phyloP scores from a whole-genome alignment of 2,888 invertebrate genomes.

The Thymelicus lineola region DNA sequence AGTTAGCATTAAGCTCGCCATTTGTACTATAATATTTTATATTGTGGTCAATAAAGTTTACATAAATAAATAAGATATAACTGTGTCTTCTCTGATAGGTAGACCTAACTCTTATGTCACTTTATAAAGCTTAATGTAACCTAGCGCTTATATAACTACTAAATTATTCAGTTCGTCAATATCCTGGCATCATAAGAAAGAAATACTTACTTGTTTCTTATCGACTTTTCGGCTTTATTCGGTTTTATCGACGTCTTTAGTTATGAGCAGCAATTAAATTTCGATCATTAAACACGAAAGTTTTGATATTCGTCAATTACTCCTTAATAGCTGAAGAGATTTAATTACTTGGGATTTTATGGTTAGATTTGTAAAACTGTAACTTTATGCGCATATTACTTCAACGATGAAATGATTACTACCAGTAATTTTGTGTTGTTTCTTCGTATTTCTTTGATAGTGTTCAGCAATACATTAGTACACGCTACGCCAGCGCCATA shows the following conservation, averaged over 20 bases:
- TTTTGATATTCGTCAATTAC: neutral
- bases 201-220: neutral
- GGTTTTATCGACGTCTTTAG: neutral
- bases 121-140: neutral
- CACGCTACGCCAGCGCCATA: neutral
- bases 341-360: neutral
- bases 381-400: neutral
- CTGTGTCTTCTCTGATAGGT: no score
- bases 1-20: no score
- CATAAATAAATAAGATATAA: no score
- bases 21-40: no score
- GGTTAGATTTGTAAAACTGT: neutral
- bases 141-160: neutral
- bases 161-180: neutral
- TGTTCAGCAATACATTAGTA: neutral
- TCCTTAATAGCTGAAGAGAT: neutral
- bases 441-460: neutral
- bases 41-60: no score
- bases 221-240: neutral
- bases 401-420: no score
- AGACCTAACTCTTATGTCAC: neutral
- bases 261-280: conserved; percentile 5
- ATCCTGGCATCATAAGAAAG: neutral
- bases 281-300: neutral
- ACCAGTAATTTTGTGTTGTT: no score